Base-by-base conservation (phyloP, 2,888 invertebrate species). In the Orthosia gracilis region DNA sequence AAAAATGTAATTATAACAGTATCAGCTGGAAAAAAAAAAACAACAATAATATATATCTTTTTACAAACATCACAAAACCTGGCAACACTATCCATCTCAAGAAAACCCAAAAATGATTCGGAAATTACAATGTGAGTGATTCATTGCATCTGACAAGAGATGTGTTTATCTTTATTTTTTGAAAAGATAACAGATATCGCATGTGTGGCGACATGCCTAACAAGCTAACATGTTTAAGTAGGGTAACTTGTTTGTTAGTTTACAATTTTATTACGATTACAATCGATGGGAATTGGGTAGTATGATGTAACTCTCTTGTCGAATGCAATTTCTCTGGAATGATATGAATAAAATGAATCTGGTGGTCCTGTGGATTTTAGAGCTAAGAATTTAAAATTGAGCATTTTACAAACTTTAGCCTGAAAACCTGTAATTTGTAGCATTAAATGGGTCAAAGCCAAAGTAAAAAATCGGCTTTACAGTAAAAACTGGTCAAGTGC, bases 61-160 rank as follows among this genome's bases (percentile, higher is more conserved):
- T n/a, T 54, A 9, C 4, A 23, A 5, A 13, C 3, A 17, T 13
- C 3, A 45, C 3, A 52, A 4, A 3, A 61, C 54, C 49, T 76
- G 69, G 83, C 83, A 80, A 76, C 79, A 74, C 72, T 1, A 21
- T 3, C 5, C 31, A 21, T 23, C 18, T 61, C 1, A 76, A 71
- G 72, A 82, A 74, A 84, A 75, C 77, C 66, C 76, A 69, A 65
- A 85, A 87, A 87, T 85, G 80, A 82, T 82, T 86, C 69, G 80
- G 85, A 87, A 90, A 90, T 89, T 88, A 88, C 84, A 78, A 76
- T 78, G 84, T 85, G 89, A 88, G 84, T 85, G 89, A 88, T 85
- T 90, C 88, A 85, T 67, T 71, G 61, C 59, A 40, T 71, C 66
- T 87, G 82, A 83, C 84, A 77, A 47, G 66, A 77, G 82, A 82